These are phyloP conservation scores for Syngnathus typhle DNA, from an alignment of 2,113 vertebrate species.

Conservation along the genomic window DNA sequence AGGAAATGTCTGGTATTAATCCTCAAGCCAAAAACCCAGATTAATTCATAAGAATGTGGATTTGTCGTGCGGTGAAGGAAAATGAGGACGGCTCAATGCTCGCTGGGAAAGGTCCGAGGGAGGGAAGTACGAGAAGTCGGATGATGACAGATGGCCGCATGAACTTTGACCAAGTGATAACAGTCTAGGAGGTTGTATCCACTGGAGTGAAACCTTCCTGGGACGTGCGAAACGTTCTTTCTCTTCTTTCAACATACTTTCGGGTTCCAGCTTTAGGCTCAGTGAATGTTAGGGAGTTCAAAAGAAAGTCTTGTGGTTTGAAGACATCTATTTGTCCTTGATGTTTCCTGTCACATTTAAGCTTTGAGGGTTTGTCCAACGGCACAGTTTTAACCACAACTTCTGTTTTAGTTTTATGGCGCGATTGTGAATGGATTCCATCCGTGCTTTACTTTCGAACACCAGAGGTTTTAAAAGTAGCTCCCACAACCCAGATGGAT, in stretches of 20 bases:
- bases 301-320: conserved; percentile 24
- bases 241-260: neutral
- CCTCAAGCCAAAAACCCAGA: neutral
- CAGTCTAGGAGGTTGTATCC: conserved; percentile 29
- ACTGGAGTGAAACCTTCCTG: conserved; percentile 26
- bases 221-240: conserved; percentile 17
- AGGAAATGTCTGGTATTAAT: neutral
- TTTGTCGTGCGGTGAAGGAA: conserved; percentile 5
- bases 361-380: conserved; percentile 20
- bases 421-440: conserved; percentile 8
- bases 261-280: conserved; percentile 25
- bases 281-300: conserved; percentile 34
- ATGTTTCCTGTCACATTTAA: conserved; percentile 32
- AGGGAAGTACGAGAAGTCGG: conserved; percentile 30
- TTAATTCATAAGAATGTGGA: neutral
- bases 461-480: neutral
- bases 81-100: conserved; percentile 2
- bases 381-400: conserved; percentile 18
- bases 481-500: neutral
- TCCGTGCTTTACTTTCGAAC: conserved; percentile 7
- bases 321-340: conserved; percentile 39
- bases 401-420: conserved; percentile 19
- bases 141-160: conserved; percentile 44
- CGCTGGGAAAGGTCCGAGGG: conserved; percentile 26
- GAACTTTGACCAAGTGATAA: conserved; percentile 44